phyloP scores from a whole-genome alignment of 2,113 vertebrate species.

The Camelus dromedarius region DNA sequence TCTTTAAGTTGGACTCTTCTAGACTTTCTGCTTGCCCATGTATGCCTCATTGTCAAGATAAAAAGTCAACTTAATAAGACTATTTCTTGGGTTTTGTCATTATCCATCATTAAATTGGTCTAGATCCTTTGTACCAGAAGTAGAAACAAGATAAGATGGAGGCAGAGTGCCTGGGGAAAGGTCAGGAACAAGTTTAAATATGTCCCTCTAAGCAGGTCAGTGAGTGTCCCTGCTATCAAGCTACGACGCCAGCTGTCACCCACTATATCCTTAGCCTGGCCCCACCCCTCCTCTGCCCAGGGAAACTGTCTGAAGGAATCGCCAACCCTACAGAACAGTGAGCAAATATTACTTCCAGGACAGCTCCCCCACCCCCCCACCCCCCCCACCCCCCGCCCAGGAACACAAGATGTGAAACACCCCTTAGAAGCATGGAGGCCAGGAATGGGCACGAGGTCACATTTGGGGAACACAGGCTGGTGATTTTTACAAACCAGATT shows the following conservation, averaged over 20 bases:
- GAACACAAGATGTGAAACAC: neutral
- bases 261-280: neutral
- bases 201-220: neutral
- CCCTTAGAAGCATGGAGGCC: neutral
- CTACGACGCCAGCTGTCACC: neutral
- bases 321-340: neutral
- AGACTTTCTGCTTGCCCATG: neutral
- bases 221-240: neutral
- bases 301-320: neutral
- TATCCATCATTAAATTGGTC: neutral
- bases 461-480: neutral
- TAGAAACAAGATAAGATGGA: neutral
- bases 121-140: neutral
- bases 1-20: neutral
- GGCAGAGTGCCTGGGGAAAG: neutral
- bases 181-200: neutral
- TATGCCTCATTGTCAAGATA: neutral
- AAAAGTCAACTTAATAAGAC: neutral
- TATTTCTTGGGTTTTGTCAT: neutral
- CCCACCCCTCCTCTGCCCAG: neutral
- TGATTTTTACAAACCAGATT: neutral
- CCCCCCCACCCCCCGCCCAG: too few species aligned
- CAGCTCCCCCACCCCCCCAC: too few species aligned
- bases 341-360: neutral
- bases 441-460: fast-evolving